Conservation (phyloP, 2,113 vertebrate genomes). For the Pandion haliaetus region DNA sequence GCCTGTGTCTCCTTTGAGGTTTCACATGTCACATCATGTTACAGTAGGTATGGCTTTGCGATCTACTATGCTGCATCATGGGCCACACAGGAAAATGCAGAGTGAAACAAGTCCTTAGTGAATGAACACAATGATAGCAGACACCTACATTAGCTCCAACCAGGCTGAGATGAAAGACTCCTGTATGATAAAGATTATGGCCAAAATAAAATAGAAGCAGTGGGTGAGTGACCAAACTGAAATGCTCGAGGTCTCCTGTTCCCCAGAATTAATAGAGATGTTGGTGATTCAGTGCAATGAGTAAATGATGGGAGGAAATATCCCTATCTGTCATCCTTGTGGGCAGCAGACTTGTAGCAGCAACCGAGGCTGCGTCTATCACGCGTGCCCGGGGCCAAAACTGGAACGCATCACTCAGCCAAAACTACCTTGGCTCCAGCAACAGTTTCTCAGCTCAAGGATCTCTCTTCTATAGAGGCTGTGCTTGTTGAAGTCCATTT, state of each 20-base stretch:
- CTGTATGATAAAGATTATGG: background rate
- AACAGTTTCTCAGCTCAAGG: background rate
- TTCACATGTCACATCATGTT: slow-evolving; percentile 43
- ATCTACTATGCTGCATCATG: background rate
- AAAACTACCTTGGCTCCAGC: background rate
- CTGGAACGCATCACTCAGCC: background rate
- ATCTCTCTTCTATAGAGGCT: background rate
- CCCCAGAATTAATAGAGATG: background rate
- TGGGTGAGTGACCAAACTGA: background rate
- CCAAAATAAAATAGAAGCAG: background rate
- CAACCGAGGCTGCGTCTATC: background rate
- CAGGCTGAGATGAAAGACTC: slow-evolving; percentile 17
- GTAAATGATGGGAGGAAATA: background rate
- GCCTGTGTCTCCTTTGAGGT: slow-evolving; percentile 29
- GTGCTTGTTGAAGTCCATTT: background rate
- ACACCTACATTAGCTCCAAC: slow-evolving; percentile 37
- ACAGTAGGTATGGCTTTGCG: slow-evolving; percentile 26
- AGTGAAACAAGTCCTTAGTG: background rate
- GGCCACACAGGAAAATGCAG: slow-evolving; percentile 20
- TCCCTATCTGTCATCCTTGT: background rate
- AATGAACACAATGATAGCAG: background rate
- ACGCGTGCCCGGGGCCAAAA: accelerated
- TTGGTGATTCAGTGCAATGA: background rate
- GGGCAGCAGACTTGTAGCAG: background rate
- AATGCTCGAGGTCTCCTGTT: background rate